Evolutionary conservation across 2,113 vertebrate genomes (phyloP), one percentile per base, ranked within the genome.

Genomic region (Callipepla californica): DNA sequence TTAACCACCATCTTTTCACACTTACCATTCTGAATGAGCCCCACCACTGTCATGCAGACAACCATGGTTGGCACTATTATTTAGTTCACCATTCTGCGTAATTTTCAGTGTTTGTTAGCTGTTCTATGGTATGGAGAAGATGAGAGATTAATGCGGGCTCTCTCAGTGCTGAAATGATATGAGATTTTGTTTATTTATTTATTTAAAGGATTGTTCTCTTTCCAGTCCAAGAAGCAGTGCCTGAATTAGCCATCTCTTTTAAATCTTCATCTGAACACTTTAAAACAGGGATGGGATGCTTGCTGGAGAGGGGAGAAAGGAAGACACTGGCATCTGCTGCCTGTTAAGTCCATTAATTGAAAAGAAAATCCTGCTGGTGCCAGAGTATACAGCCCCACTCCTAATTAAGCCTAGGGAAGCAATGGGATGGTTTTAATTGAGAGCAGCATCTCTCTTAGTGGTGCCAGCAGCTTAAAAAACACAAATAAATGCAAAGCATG

Each of bases 401-500:
- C 95, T 96, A 91, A 96, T 96, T 96, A 97, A 94, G 85, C 81
- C 73, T 87, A 36, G 63, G 80, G 86, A 96, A 95, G 94, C 92
- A 94, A 70, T 78, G 91, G 92, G 75, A 80, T 88, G 79, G 69
- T 94, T 96, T 97, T 97, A 97, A 97, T 96, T 96, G 95, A 95
- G 88, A 96, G 80, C 94, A 95, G 88, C 73, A 68, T 96, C 76
- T 86, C 84, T 85, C 55, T 69, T 94, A 92, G 84, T 92, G 73
- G 84, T 94, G 95, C 93, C 87, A 96, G 86, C 75, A 93, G 79
- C 87, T 89, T 89, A 76, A 94, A 94, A 92, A 85, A 50, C 18
- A 0, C 90, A 68, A 94, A 85, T 76, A 88, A n/a, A 94, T 95
- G 96, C 95, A 61, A 84, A 94, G 88, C 89, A 61, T 90, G 89